Base-by-base conservation (phyloP, 2,113 vertebrate species). In the Sciurus niger region DNA sequence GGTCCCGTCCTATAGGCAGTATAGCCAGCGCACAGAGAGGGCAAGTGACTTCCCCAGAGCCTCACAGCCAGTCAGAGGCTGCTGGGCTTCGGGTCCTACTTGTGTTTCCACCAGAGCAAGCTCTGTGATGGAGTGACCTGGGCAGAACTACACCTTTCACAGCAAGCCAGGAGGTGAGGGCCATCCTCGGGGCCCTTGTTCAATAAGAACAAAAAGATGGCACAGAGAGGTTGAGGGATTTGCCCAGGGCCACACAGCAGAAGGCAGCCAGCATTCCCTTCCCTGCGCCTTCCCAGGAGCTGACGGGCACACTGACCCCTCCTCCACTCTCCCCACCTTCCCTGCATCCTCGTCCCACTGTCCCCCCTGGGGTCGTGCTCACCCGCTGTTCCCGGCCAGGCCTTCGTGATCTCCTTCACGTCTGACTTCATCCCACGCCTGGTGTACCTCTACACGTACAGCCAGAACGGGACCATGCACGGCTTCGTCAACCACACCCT, bases 401-500 rank as follows among this genome's bases (percentile, higher is more conserved):
- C 99, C 32, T 99, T 99, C 48, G 99, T 99, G 97, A 99, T 99
- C 97, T 98, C 99, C 95, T 99, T 99, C 99, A 99, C 99, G 12
- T 99, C 99, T 0, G 99, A 99, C 99, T 99, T 99, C 99, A 99
- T 99, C 98, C 99, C 99, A 32, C 99, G 99, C 92, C 99, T 99
- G 96, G 99, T 99, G 89, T 99, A 99, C 98, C 99, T 99, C 95
- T 99, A 99, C 97, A 99, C 99, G 98, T 99, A 99, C 99, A 99
- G 99, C 96, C 96, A 98, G 46, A 99, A 99, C 17, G 99, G 99
- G 94, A 99, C 99, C 96, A 99, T 99, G 99, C 99, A 99, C 4
- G 99, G 99, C 98, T 99, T 99, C 76, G 98, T 99, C 97, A 99
- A 99, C 98, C 99, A 99, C 98, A 99, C 99, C 0, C 98, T 99